A percentile compares a stretch with the other conserved stretches of the same genome.
Evolutionary conservation across 2,888 invertebrate species (phyloP).

Genomic region (Hylaea fasciaria): DNA sequence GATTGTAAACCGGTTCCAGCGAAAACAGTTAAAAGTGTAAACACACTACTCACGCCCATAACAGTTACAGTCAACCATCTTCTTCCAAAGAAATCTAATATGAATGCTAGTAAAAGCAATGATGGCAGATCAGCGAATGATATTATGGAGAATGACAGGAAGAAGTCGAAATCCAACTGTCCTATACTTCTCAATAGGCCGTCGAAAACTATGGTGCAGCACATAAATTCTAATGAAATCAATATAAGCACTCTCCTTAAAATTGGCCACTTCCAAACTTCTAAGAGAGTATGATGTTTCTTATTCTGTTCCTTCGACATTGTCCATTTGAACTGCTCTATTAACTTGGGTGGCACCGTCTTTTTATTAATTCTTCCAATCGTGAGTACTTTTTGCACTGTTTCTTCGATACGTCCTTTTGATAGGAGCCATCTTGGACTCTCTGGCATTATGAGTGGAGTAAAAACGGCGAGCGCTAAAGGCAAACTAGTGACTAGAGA

Average conservation of each 20-base stretch:
- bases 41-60: slow-evolving; percentile 55
- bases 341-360: slow-evolving; percentile 55
- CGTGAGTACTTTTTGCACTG: slow-evolving; percentile 56
- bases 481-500: slow-evolving; percentile 65
- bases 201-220: slow-evolving; percentile 61
- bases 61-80: slow-evolving; percentile 58
- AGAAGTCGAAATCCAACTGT: slow-evolving; percentile 62
- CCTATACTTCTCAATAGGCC: slow-evolving; percentile 61
- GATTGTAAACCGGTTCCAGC: slow-evolving; percentile 53
- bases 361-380: slow-evolving; percentile 64
- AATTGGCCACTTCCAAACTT: slow-evolving; percentile 59
- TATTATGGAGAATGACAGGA: slow-evolving; percentile 64
- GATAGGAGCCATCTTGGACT: slow-evolving; percentile 68
- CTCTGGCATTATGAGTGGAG: slow-evolving; percentile 63
- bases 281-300: slow-evolving; percentile 50
- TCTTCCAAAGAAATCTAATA: slow-evolving; percentile 64
- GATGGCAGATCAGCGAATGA: slow-evolving; percentile 67
- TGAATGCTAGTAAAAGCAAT: slow-evolving; percentile 58
- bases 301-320: slow-evolving; percentile 44
- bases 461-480: slow-evolving; percentile 53
- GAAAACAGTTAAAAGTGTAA: slow-evolving; percentile 56
- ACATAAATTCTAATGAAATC: slow-evolving; percentile 59
- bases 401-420: slow-evolving; percentile 62
- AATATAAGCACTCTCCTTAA: slow-evolving; percentile 58
- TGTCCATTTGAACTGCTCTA: slow-evolving; percentile 58